Conservation (phyloP, 2,797 vertebrate genomes). For the Diglossa cyanea region DNA sequence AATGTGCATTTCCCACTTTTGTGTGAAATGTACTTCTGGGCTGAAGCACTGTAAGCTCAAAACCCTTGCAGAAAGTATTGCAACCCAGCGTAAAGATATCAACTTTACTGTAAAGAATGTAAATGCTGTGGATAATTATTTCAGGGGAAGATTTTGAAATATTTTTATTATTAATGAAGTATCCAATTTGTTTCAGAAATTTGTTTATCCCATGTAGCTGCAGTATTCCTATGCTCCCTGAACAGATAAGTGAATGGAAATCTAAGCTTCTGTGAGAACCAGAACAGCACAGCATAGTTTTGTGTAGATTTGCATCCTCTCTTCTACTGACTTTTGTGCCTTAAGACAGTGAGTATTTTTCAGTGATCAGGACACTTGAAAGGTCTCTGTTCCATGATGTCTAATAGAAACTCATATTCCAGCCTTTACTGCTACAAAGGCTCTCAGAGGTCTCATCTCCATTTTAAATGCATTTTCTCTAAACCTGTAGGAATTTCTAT, state of each 20-base stretch:
- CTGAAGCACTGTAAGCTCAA: not conserved
- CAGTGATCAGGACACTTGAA: not conserved
- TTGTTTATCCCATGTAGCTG: not conserved
- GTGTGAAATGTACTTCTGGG: conserved; percentile 11
- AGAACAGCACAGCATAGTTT: not conserved
- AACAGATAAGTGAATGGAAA: not conserved
- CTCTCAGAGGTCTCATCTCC: not conserved
- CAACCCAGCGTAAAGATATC: not conserved
- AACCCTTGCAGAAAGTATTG: conserved; percentile 15
- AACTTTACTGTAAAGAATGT: not conserved
- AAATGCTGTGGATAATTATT: conserved; percentile 11
- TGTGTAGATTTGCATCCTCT: not conserved
- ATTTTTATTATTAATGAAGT: not conserved
- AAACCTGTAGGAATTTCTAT: not conserved
- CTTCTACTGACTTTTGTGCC: not conserved
- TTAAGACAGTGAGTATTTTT: not conserved
- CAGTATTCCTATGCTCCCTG: not conserved
- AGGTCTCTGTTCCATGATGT: not conserved
- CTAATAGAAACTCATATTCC: not conserved
- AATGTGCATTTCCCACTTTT: conserved; percentile 10
- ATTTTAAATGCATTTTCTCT: not conserved
- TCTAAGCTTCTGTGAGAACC: not conserved
- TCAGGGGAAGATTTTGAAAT: not conserved
- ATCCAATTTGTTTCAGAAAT: not conserved
- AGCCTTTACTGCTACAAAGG: not conserved